Conservation (phyloP, 2,797 vertebrate genomes). For the Acanthurus tractus region DNA sequence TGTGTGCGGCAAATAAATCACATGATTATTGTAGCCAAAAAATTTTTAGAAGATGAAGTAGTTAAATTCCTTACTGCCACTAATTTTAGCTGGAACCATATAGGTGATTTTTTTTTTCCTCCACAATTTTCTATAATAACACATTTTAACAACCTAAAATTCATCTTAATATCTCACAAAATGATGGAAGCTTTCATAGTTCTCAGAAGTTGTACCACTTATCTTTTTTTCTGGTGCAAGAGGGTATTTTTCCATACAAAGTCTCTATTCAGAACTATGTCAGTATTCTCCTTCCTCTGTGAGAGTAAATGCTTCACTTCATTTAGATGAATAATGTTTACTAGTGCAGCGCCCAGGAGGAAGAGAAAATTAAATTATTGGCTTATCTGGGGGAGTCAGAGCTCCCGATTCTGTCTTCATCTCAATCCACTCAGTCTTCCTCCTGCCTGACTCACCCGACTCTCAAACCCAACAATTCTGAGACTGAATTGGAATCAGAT, state of each 20-base stretch:
- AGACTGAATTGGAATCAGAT: conserved; percentile 16
- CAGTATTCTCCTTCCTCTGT: conserved; percentile 25
- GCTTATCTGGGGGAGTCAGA: conserved; percentile 70
- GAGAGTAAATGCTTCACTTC: conserved; percentile 47
- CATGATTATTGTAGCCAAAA: neutral
- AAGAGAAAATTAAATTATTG: conserved; percentile 75
- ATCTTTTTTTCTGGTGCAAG: neutral
- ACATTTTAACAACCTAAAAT: neutral
- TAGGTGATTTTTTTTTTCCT: neutral
- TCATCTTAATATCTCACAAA: neutral
- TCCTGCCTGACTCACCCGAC: conserved; percentile 9
- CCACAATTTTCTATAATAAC: neutral
- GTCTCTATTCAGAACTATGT: conserved; percentile 33
- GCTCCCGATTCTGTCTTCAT: conserved; percentile 56
- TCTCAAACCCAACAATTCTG: conserved; percentile 26
- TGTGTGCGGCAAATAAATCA: neutral
- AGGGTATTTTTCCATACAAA: conserved; percentile 25
- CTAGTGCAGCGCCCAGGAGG: conserved; percentile 60
- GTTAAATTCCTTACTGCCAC: too few species aligned
- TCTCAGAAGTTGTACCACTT: neutral
- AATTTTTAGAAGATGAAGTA: neutral
- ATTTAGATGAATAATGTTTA: conserved; percentile 71
- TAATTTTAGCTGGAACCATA: neutral
- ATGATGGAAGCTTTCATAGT: neutral
- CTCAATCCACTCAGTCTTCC: conserved; percentile 37